Percentiles rank a stretch among this genome's conserved stretches.
Evolutionary conservation across 2,113 vertebrate genomes (phyloP).

Genomic region (Sigmodon hispidus): DNA sequence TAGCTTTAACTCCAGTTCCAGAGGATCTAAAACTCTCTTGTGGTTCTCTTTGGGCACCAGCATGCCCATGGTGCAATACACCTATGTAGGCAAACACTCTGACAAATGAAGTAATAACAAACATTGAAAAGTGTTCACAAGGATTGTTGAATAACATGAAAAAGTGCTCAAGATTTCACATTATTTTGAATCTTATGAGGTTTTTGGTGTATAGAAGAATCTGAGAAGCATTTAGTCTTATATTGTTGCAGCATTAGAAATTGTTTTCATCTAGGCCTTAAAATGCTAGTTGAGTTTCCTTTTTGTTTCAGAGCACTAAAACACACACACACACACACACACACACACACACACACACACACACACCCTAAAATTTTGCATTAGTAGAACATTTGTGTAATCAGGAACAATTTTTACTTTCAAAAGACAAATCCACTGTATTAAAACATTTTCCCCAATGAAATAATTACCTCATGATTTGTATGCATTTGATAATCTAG

Average conservation of each 20-base stretch:
- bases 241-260: neutral
- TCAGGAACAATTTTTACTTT: neutral
- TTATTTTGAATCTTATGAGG: neutral
- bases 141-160: neutral
- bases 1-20: neutral
- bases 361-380: neutral
- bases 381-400: neutral
- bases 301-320: neutral
- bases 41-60: neutral
- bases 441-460: neutral
- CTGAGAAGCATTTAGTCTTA: neutral
- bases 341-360: neutral
- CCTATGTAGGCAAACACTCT: neutral
- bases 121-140: neutral
- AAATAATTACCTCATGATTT: neutral
- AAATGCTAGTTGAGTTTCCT: neutral
- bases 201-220: constrained; percentile 16
- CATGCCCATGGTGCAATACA: no score
- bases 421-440: neutral
- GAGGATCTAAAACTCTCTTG: neutral
- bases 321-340: neutral
- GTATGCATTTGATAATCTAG: neutral
- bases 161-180: neutral
- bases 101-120: neutral
- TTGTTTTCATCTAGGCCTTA: neutral